phyloP scores from a whole-genome alignment of 2,113 vertebrate species.

The Hystrix brachyura region DNA sequence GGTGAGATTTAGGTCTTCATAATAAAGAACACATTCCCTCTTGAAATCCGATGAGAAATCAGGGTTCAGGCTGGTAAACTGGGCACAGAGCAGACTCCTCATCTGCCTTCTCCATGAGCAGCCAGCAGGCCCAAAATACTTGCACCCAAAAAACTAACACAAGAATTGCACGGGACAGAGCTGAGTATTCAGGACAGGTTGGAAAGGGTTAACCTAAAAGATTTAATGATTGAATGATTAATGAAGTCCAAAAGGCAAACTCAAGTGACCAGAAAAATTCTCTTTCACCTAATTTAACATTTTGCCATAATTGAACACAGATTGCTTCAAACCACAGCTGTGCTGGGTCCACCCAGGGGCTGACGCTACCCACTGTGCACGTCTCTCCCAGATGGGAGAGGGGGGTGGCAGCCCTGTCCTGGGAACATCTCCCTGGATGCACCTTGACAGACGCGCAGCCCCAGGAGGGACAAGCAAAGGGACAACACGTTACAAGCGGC shows the following conservation, averaged over 20 bases:
- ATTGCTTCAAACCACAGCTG: constrained; percentile 32
- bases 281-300: constrained; percentile 80
- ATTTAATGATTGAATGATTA: constrained; percentile 73
- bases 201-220: constrained; percentile 53
- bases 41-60: not conserved
- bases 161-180: not conserved
- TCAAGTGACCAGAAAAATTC: constrained; percentile 82
- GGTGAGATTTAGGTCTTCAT: not conserved
- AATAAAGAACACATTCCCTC: not conserved
- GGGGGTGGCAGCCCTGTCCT: too few species aligned
- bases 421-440: not conserved
- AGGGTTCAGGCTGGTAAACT: not conserved
- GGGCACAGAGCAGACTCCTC: fast-evolving
- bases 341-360: not conserved
- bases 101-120: fast-evolving
- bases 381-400: not conserved
- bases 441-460: not conserved
- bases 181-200: not conserved
- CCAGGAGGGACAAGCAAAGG: not conserved
- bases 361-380: not conserved
- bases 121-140: fast-evolving
- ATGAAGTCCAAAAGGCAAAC: constrained; percentile 72
- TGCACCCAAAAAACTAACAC: not conserved
- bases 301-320: constrained; percentile 62
- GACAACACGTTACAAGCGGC: fast-evolving